Percentiles rank a stretch among this genome's conserved stretches.
Conservation (phyloP, 2,888 invertebrate genomes). For the Lasioglossum figueresi region DNA sequence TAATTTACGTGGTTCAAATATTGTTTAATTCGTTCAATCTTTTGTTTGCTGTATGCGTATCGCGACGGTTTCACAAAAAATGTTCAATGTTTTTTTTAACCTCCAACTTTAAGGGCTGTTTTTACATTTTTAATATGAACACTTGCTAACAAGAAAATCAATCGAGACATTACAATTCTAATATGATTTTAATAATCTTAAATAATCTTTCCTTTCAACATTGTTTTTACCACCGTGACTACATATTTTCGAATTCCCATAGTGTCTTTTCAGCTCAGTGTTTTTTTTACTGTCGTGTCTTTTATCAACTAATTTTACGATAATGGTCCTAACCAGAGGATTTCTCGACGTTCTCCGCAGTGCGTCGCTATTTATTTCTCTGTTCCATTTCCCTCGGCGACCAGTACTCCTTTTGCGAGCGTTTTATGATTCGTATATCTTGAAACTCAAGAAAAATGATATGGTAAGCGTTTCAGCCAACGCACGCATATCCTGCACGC, state of each 20-base stretch:
- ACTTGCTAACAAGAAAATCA: no score
- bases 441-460: background rate
- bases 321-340: background rate
- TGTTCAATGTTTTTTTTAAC: background rate
- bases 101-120: background rate
- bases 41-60: background rate
- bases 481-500: background rate
- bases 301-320: background rate
- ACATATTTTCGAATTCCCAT: background rate
- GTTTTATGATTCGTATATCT: background rate
- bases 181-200: no score
- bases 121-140: no score
- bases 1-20: background rate
- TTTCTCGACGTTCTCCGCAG: background rate
- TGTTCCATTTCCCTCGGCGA: background rate
- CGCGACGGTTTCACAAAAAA: no score
- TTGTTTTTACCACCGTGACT: background rate
- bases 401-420: background rate
- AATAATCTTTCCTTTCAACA: no score
- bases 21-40: background rate
- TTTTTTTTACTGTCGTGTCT: background rate
- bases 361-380: conserved; percentile 5
- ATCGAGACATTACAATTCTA: no score
- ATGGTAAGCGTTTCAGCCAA: conserved; percentile 1
- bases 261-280: background rate